Base-by-base conservation (phyloP, 2,888 invertebrate genomes). In the Apodemia mormo region DNA sequence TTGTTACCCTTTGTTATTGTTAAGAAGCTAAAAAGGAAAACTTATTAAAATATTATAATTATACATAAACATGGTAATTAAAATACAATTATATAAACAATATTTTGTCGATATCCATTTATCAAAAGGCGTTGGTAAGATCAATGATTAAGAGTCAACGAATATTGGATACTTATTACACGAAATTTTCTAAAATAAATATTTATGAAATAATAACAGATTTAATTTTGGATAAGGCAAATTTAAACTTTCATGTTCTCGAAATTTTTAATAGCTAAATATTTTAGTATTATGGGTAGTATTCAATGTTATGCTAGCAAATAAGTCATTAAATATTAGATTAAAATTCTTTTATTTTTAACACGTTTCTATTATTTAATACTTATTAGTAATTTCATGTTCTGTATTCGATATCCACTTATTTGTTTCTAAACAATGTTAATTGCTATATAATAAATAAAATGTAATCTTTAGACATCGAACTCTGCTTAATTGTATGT, bases 401-500 rank as follows among this genome's bases (percentile, higher is more conserved):
- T 52, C n/a, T n/a, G 7, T 14, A n/a, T 14, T 14, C 14, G 4
- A 49, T 2, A 9, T 9, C 45, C 9, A 10, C 2, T 2, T 52
- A n/a, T 52, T 49, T 14, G 52, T n/a, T 52, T 52, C n/a, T 6
- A n/a, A 52, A 52, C 52, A 52, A n/a, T 52, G 6, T 14, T 52
- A 1, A n/a, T 7, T 7, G 6, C n/a, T 52, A n/a, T 52, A 52
- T 52, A 52, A n/a, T 1, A n/a, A 49, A 49, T 14, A 49, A 49
- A 49, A 49, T 49, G 14, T 49, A n/a, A 22, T 54, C 2, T 54
- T n/a, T 22, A 14, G 61, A 64, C 7, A 14, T 64, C 61, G 61
- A 64, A 64, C 61, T 64, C 37, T 14, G 61, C 61, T 71, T 69
- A 65, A 70, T 37, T 72, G 70, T 69, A 66, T 69, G 69, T 74